Base-by-base conservation (phyloP, 2,113 vertebrate genomes). In the Meriones unguiculatus region DNA sequence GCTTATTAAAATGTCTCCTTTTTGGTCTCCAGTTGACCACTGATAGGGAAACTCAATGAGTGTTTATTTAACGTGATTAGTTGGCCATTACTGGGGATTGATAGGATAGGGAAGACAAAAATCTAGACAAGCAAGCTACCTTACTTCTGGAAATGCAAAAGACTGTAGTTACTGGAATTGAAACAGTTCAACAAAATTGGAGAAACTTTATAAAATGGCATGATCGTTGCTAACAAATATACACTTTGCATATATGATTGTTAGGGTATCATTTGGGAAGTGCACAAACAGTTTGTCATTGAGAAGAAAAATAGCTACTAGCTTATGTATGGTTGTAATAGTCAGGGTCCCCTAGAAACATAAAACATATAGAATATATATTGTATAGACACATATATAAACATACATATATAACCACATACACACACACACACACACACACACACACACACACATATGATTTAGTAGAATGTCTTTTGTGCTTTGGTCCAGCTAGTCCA, bases 181-280 rank as follows among this genome's bases (percentile, higher is more conserved):
- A 50, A 35, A 13, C 2, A 86, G 41, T 67, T 22, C 15, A 50
- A 11, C 28, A 18, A 50, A 22, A 86, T 50, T 38, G 8, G 4
- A 41, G n/a, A 2, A 41, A 41, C 24, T 46, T 85, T 85, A 46
- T 5, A 41, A 46, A 65, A 17, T 35, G 0, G 41, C 10, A 32
- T 86, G 28, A 0, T 1, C 18, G 28, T 67, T 15, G 64, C 6
- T 87, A n/a, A 24, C 28, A 82, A 86, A 78, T 69, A n/a, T 1
- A 50, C 30, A 76, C 20, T 91, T 65, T 75, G 67, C 77, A 87
- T 89, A 20, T 94, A 14, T 87, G 35, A 73, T 93, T 81, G 62
- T 38, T 57, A 30, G 32, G 15, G 18, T 52, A 67, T 80, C 65
- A 38, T 2, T 32, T 41, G 84, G 46, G 77, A 96, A 86, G 67